Conservation (phyloP, 2,888 invertebrate species). For the Sminthurides aquaticus region DNA sequence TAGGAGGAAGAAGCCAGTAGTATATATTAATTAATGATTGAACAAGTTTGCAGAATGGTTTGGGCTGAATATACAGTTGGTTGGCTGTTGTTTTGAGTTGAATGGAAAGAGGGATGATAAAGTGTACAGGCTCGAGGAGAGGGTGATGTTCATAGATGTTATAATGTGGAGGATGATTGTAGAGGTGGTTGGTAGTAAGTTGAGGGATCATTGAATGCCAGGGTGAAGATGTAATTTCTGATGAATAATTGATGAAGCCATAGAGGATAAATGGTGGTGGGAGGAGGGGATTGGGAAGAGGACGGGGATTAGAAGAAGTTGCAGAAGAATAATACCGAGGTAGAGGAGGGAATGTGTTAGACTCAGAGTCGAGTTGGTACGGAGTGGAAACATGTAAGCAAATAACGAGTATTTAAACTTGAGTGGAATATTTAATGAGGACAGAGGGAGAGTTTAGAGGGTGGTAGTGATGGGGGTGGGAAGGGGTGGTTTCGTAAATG, state of each 20-base stretch:
- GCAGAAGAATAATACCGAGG: constrained; percentile 2
- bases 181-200: neutral
- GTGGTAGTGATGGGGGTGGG: neutral
- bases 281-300: neutral
- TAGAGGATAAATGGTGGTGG: constrained; percentile 5
- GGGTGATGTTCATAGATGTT: neutral
- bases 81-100: too few species aligned
- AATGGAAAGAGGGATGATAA: too few species aligned
- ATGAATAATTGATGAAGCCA: constrained; percentile 25
- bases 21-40: too few species aligned
- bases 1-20: too few species aligned
- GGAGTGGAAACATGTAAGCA: constrained; percentile 7
- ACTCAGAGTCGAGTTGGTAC: constrained; percentile 3
- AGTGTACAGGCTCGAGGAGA: too few species aligned
- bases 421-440: constrained; percentile 25
- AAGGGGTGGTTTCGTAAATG: neutral
- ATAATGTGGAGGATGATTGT: neutral
- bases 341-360: neutral
- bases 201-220: constrained; percentile 22
- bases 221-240: constrained; percentile 14
- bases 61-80: too few species aligned
- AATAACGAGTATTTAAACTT: constrained; percentile 24
- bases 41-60: too few species aligned
- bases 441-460: neutral
- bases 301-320: neutral